Percentiles rank a stretch among this genome's conserved stretches.
phyloP scores from a whole-genome alignment of 1,140 invertebrate genomes.

The Aphelenchoides avenae region DNA sequence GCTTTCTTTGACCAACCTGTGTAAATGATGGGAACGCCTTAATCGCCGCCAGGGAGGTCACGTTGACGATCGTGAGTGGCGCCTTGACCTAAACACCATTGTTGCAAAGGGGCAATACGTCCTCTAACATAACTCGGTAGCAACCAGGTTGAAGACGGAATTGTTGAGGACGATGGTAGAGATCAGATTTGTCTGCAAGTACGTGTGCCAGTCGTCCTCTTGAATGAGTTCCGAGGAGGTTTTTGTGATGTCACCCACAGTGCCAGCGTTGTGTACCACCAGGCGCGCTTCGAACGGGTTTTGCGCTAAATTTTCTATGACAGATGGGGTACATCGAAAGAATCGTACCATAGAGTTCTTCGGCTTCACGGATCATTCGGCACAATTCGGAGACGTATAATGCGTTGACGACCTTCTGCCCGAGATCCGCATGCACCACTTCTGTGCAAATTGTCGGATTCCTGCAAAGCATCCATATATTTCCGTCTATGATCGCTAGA shows the following conservation, averaged over 20 bases:
- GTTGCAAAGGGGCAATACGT: slow-evolving; percentile 4
- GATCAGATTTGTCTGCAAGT: slow-evolving; percentile 76
- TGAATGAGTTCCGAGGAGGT: slow-evolving; percentile 65
- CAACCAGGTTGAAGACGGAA: slow-evolving; percentile 67
- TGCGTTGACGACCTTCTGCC: background rate
- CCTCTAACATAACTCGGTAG: slow-evolving; percentile 54
- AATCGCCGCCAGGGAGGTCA: slow-evolving; percentile 77
- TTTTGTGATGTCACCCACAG: slow-evolving; percentile 72
- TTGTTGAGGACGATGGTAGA: slow-evolving; percentile 73
- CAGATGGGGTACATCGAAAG: too few relatives aligned
- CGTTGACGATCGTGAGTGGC: slow-evolving; percentile 72
- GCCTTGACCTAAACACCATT: slow-evolving; percentile 13
- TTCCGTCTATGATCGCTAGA: too few relatives aligned
- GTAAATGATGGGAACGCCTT: slow-evolving; percentile 75
- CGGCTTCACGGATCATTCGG: slow-evolving; percentile 8
- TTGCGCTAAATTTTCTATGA: slow-evolving; percentile 4
- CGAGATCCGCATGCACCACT: slow-evolving; percentile 46
- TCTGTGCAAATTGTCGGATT: slow-evolving; percentile 28
- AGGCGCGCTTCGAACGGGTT: slow-evolving; percentile 67
- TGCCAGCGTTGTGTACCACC: slow-evolving; percentile 84
- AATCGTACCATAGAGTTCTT: too few relatives aligned
- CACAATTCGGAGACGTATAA: background rate
- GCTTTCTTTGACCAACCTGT: slow-evolving; percentile 75
- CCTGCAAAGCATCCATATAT: slow-evolving; percentile 14
- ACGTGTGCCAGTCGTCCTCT: slow-evolving; percentile 60